Base-by-base conservation (phyloP, 2,113 vertebrate species). In the Copsychus sechellarum region DNA sequence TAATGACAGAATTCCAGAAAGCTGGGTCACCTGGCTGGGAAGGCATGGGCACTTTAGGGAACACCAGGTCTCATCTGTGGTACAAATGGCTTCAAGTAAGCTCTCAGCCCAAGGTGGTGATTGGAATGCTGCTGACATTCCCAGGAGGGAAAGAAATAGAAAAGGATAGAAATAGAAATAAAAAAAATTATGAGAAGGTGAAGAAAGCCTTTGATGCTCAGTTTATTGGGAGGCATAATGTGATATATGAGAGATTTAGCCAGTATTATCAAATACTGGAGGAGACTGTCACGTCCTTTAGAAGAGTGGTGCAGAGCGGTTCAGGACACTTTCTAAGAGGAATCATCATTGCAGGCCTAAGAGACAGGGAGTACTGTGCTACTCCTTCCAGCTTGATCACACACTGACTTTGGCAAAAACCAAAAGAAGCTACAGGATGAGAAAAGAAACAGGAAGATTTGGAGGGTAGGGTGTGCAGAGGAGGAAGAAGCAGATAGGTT, bases 201-300 rank as follows among this genome's bases (percentile, higher is more conserved):
- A 96, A 82, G 76, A 94, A 96, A 95, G 88, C 89, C 34, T 92
- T 96, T 96, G 91, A 92, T 91, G 83, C 90, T 95, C 64, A 76
- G 45, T 94, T 96, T 94, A 95, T 93, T 94, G 83, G 81, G 83
- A 95, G 61, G 57, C 42, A 38, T 89, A 88, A 82, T 80, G 20
- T 81, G 53, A 93, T 96, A 81, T 77, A 89, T 21, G 53, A 94
- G 73, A 85, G 93, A 91, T 93, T 94, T 89, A 95, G 61, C 45
- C 53, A 86, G 88, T n/a, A 50, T 88, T 92, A 92, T 85, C 70
- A 92, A 77, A 47, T 82, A 79, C 26, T 26, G 23, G 62, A 62
- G 42, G 31, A 70, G 69, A 50, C 54, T 93, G 65, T 79, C 47
- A 92, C 94, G 83, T 92, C 74, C 83, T 95, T 92, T 83, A 72